Base-by-base conservation (phyloP, 2,113 vertebrate species). In the Rhinoderma darwinii region DNA sequence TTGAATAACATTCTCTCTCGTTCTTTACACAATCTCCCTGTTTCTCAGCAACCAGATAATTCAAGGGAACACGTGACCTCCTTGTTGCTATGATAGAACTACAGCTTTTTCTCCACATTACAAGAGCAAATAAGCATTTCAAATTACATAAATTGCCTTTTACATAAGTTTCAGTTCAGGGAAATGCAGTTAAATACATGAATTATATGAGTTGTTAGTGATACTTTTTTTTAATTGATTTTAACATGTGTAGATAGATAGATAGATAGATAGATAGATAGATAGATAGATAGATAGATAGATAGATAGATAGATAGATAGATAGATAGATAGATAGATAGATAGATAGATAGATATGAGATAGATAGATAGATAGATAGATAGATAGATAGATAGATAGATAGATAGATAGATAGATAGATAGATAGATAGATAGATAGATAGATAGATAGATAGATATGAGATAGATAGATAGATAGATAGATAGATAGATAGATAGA, bases 21-120 rank as follows among this genome's bases (percentile, higher is more conserved):
- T 37, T 47, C 78, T 74, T 82, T 73, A 61, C 68, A 61, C 77
- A 37, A 59, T 74, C 78, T 56, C 85, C 20, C 20, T 1, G 85
- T 90, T 86, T 22, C 0, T 82, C 84, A n/a, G 61, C 82, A 91
- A 89, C 85, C 30, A 17, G 77, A 86, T 81, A 72, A 73, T 86
- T 86, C 63, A 20, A 35, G 32, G 35, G n/a, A 86, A 70, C 77
- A 72, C 68, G 76, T 54, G 56, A 70, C 39, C 32, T 54, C 8
- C 76, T 59, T 81, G 84, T 86, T 86, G 84, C 84, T 86, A 86
- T 77, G 84, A 81, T 80, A 81, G 59, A 81, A 81, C 63, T 79
- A 86, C 84, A 81, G 79, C 76, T 80, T 84, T 54, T 6, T n/a
- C 30, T 32, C 50, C 37, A 41, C 84, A 54, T 56, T 39, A 41